phyloP scores from a whole-genome alignment of 1,140 invertebrate species.

The Bicyclus anynana region DNA sequence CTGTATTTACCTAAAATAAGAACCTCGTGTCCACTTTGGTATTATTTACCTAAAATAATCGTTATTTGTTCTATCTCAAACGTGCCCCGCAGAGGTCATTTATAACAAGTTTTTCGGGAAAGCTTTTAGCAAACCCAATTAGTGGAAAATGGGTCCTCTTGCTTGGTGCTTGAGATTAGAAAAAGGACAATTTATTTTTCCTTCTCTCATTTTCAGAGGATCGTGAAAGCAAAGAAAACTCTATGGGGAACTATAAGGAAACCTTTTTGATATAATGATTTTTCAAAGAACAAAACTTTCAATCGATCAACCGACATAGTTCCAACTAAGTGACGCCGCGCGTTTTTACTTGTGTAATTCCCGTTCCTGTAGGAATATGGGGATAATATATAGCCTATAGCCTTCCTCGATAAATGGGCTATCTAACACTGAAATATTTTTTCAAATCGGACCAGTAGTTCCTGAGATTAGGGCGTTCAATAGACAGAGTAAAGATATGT shows the following conservation, averaged over 20 bases:
- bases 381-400: too few species aligned
- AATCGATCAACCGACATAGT: too few species aligned
- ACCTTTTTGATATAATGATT: slow-evolving; percentile 4
- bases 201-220: slow-evolving; percentile 8
- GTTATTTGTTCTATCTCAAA: neutral
- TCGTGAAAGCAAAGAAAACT: slow-evolving; percentile 11
- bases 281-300: neutral
- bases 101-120: slow-evolving; percentile 36
- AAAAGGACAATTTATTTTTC: slow-evolving; percentile 37
- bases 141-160: slow-evolving; percentile 36
- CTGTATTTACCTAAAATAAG: too few species aligned
- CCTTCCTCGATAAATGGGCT: too few species aligned
- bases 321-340: too few species aligned
- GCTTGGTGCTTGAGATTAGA: slow-evolving; percentile 33
- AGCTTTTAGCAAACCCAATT: slow-evolving; percentile 47
- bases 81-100: slow-evolving; percentile 16
- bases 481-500: too few species aligned
- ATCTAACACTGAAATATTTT: too few species aligned
- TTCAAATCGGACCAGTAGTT: too few species aligned
- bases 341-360: too few species aligned
- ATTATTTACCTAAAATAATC: neutral
- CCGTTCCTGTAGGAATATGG: too few species aligned
- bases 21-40: neutral
- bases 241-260: neutral
- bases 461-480: too few species aligned